Evolutionary conservation across 2,113 vertebrate genomes (phyloP), one percentile per base, ranked within the genome.

Genomic region (Nettapus auritus): DNA sequence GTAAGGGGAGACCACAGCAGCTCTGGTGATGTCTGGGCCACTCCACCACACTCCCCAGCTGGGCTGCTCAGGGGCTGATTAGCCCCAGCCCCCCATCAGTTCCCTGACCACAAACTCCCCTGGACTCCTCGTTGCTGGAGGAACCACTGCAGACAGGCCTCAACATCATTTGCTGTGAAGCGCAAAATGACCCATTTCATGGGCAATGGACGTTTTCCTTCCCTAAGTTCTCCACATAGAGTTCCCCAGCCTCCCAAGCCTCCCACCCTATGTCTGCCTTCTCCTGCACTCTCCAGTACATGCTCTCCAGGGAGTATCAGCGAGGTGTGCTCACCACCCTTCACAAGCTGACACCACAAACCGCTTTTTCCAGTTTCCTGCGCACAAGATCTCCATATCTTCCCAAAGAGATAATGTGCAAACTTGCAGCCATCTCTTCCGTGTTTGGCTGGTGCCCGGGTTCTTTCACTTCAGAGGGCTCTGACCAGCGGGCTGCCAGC

Each of bases 231-330:
- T 84, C 3, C 0, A 18, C 34, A n/a, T n/a, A n/a, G n/a, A n/a
- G n/a, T n/a, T n/a, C n/a, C n/a, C n/a, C n/a, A n/a, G n/a, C n/a
- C n/a, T n/a, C n/a, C n/a, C n/a, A n/a, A n/a, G n/a, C 9, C 3
- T 0, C 0, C 0, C 2, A 68, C 11, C n/a, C 13, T 0, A 0
- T 0, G 0, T 28, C 26, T 3, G 3, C 21, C 20, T 26, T 44
- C n/a, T 21, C 29, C 50, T 31, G 23, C 1, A 0, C 25, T 38
- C 40, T 84, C 73, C 73, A 62, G 64, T 22, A n/a, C 31, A 25
- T 46, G 52, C 13, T 11, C 29, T 11, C 44, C 79, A 59, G n/a
- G 29, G 13, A 56, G 63, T 50, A 62, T 31, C 80, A 67, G 67
- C n/a, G 57, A 71, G 1, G 6, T 11, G 2, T 1, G 50, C 52